A percentile compares a stretch with the other conserved stretches of the same genome.
These are phyloP conservation scores for Seira sanloemensis DNA, from an alignment of 2,888 invertebrate genomes.

Conservation along the genomic window DNA sequence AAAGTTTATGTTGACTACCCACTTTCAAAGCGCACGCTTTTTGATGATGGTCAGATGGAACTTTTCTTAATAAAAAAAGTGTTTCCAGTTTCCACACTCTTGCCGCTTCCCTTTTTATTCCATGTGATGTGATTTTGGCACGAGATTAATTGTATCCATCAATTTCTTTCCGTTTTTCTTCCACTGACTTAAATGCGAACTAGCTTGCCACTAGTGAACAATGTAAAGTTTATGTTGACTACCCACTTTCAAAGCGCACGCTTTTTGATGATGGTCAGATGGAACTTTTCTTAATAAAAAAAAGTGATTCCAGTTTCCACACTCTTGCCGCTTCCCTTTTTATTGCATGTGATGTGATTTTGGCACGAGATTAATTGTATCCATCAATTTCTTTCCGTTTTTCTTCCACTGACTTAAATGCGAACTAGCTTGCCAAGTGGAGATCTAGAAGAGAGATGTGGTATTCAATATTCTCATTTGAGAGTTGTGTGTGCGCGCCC, in stretches of 20 bases:
- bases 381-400: slow-evolving; percentile 53
- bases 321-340: slow-evolving; percentile 30
- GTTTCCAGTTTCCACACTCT: slow-evolving; percentile 18
- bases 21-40: not conserved
- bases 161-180: slow-evolving; percentile 43
- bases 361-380: slow-evolving; percentile 58
- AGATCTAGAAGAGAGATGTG: slow-evolving; percentile 12
- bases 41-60: not conserved
- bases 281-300: not conserved
- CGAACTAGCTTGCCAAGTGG: slow-evolving; percentile 21
- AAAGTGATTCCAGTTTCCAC: slow-evolving; percentile 25
- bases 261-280: not conserved
- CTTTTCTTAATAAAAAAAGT: slow-evolving; percentile 9
- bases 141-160: slow-evolving; percentile 58
- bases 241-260: not conserved
- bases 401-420: slow-evolving; percentile 29
- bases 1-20: not conserved
- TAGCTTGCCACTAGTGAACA: slow-evolving; percentile 5
- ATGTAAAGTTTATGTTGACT: not conserved
- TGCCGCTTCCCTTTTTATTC: slow-evolving; percentile 43
- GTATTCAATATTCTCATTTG: not conserved
- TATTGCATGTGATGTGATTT: slow-evolving; percentile 63
- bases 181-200: slow-evolving; percentile 26
- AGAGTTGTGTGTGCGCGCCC: too few species aligned
- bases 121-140: slow-evolving; percentile 63